Conservation (phyloP, 2,113 vertebrate genomes). For the Lonchura striata region DNA sequence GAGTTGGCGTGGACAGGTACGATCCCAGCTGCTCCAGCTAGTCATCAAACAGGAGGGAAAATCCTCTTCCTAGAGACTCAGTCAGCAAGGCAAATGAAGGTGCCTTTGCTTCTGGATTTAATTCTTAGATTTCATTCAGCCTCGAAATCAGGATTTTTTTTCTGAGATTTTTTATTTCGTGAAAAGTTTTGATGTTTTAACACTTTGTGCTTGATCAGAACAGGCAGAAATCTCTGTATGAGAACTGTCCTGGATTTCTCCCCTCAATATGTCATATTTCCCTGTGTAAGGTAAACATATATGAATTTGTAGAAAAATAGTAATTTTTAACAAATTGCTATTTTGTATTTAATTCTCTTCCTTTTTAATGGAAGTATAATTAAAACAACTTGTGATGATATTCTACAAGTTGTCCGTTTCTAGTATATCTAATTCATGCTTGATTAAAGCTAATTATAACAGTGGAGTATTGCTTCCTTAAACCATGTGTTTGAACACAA, state of each 20-base stretch:
- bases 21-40: background rate
- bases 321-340: background rate
- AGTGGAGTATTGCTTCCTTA: slow-evolving; percentile 33
- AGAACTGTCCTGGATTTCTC: background rate
- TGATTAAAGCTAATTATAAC: slow-evolving; percentile 29
- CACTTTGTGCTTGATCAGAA: background rate
- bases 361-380: background rate
- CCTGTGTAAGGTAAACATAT: background rate
- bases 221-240: background rate
- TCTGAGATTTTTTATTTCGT: background rate
- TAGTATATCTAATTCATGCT: slow-evolving; percentile 1
- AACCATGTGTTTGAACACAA: background rate
- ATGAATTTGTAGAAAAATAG: background rate
- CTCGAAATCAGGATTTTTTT: background rate
- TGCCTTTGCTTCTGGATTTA: background rate
- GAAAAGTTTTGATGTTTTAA: background rate
- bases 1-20: background rate
- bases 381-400: background rate
- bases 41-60: background rate
- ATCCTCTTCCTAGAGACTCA: background rate
- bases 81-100: background rate
- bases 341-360: background rate
- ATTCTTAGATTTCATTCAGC: background rate
- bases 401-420: background rate
- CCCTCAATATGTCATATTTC: background rate